Percentiles rank a stretch among this genome's conserved stretches.
Evolutionary conservation across 2,888 invertebrate genomes (phyloP).

Genomic region (Lacanobia wlatinum): DNA sequence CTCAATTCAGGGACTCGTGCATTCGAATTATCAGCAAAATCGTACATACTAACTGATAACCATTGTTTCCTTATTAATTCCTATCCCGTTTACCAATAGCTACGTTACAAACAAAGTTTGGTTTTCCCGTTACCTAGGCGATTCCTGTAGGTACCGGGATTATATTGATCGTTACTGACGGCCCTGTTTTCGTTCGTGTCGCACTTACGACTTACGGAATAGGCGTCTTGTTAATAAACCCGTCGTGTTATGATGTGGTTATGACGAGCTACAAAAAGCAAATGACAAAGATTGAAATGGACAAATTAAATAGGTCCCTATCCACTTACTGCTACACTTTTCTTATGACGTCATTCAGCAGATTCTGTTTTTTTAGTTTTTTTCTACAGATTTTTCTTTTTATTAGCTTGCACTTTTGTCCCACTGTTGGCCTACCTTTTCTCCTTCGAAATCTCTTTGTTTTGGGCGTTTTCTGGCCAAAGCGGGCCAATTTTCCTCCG

Average conservation of each 20-base stretch:
- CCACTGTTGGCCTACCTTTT: too few relatives aligned
- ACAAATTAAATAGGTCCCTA: background rate
- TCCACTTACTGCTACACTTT: background rate
- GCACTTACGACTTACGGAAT: constrained; percentile 19
- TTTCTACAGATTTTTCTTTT: too few relatives aligned
- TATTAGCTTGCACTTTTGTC: too few relatives aligned
- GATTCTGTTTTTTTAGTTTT: background rate
- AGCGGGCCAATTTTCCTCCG: too few relatives aligned
- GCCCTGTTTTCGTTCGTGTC: constrained; percentile 41
- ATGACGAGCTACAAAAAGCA: constrained; percentile 6
- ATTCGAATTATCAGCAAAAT: constrained; percentile 5
- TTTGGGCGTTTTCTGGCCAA: too few relatives aligned
- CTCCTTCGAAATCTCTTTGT: too few relatives aligned
- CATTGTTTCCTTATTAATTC: constrained; percentile 9
- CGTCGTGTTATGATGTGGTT: background rate
- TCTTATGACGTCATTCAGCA: background rate
- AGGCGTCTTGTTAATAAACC: constrained; percentile 21
- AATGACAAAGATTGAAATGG: too few relatives aligned
- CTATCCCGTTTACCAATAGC: constrained; percentile 23
- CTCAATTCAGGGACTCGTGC: too few relatives aligned
- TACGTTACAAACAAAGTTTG: constrained; percentile 57
- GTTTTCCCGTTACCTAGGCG: constrained; percentile 72
- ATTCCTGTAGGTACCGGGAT: constrained; percentile 58
- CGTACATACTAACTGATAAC: background rate
- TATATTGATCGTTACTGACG: constrained; percentile 63